Base-by-base conservation (phyloP, 2,113 vertebrate genomes). In the Prolemur simus region DNA sequence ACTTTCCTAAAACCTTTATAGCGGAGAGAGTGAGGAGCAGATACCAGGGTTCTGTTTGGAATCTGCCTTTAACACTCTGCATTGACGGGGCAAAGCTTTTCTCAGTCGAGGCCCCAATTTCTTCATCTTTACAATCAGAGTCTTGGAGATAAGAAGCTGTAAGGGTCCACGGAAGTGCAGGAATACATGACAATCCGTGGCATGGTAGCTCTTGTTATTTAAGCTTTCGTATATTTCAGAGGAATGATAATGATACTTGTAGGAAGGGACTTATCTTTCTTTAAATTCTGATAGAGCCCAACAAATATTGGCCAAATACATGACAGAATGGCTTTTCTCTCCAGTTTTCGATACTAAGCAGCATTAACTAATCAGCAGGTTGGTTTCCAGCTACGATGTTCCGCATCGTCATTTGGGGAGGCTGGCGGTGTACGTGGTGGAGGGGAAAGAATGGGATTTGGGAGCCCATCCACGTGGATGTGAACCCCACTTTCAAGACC, bases 401-500 rank as follows among this genome's bases (percentile, higher is more conserved):
- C 9, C 11, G 8, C 6, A 12, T 15, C 34, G 0, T 81, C 37
- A 23, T 86, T 80, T 56, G 29, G 20, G 8, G n/a, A 63, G 8
- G 8, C 1, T 29, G 2, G 8, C 14, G 34, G 27, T 9, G 17
- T 42, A 37, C 32, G 8, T 4, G 4, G 37, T 69, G 6, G 4
- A n/a, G 6, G 20, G 47, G 25, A 80, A 85, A 81, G 66, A 74
- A 76, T 32, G 12, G 17, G 8, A 74, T 69, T 86, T 81, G 47
- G 39, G 29, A 66, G 14, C 32, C 71, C 15, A 39, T 23, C 0
- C 10, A 21, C 29, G 1, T 74, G 32, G 15, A 54, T 92, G 63
- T 89, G n/a, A 86, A 71, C 58, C 29, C 23, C 15, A 37, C 39
- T 8, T 52, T 42, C 4, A 64, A 37, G 42, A 86, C 15, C 13